These are phyloP conservation scores for Urocolius indicus DNA, from an alignment of 2,113 vertebrate species.

Conservation along the genomic window DNA sequence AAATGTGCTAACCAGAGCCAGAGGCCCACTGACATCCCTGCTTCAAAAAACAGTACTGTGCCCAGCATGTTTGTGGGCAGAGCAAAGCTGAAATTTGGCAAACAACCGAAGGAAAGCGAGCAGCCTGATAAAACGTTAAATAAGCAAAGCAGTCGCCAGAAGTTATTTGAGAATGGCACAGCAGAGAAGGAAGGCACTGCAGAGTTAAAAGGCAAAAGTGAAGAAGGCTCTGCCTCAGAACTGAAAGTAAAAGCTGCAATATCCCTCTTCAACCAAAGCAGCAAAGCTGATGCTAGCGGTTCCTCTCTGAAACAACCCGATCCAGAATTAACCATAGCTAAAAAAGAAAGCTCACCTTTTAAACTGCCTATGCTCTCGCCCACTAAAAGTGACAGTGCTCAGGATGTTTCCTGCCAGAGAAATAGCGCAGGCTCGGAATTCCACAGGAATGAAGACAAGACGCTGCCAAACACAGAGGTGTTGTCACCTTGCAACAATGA, in stretches of 20 bases:
- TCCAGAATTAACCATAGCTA: constrained; percentile 15
- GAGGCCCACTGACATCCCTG: constrained; percentile 68
- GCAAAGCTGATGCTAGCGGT: constrained; percentile 9
- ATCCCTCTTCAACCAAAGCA: constrained; percentile 45
- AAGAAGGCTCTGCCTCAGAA: constrained; percentile 34
- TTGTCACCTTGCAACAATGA: background rate
- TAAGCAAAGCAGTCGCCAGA: constrained; percentile 62
- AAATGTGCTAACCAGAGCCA: constrained; percentile 76
- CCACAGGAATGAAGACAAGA: background rate
- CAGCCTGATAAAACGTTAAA: constrained; percentile 64
- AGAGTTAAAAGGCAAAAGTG: constrained; percentile 51
- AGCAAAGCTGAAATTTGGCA: constrained; percentile 82
- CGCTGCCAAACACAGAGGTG: background rate
- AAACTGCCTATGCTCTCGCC: background rate
- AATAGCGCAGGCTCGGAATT: background rate
- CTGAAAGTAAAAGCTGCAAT: constrained; percentile 52
- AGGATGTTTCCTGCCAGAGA: constrained; percentile 9
- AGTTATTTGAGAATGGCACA: constrained; percentile 54
- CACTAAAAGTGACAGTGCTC: constrained; percentile 36
- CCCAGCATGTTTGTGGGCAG: constrained; percentile 80
- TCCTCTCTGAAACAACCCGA: constrained; percentile 4
- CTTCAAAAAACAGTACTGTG: constrained; percentile 63
- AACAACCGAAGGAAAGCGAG: constrained; percentile 74
- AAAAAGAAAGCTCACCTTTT: constrained; percentile 34
- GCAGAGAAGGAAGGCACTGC: constrained; percentile 45